Conservation (phyloP, 30 jellyfish, hydroid and myxozoan genomes). For the Morbakka virulenta region DNA sequence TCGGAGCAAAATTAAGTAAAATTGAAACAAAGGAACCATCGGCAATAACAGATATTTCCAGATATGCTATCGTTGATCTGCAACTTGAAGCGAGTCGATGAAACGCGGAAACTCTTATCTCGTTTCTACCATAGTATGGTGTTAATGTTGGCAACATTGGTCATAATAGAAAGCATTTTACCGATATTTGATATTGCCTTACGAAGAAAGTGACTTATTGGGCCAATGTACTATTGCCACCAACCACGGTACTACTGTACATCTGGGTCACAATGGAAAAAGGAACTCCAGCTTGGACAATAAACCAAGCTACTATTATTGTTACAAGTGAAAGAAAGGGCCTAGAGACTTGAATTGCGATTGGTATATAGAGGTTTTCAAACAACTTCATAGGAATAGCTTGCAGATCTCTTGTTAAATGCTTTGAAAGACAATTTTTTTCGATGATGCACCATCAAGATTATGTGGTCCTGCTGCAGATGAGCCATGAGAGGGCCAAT, state of each 20-base stretch:
- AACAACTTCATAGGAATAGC: slow-evolving; percentile 32
- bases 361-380: slow-evolving; percentile 26
- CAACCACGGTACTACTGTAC: slow-evolving; percentile 43
- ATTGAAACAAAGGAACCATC: slow-evolving; percentile 15
- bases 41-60: slow-evolving; percentile 11
- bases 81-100: slow-evolving; percentile 40
- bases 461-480: slow-evolving; percentile 54
- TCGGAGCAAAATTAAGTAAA: not conserved
- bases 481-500: slow-evolving; percentile 35
- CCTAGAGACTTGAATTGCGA: slow-evolving; percentile 27
- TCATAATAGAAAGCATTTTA: slow-evolving; percentile 45
- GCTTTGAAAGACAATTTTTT: slow-evolving; percentile 41
- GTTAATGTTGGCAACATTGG: slow-evolving; percentile 69
- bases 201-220: slow-evolving; percentile 11
- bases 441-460: slow-evolving; percentile 29
- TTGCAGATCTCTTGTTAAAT: slow-evolving; percentile 13
- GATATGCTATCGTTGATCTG: slow-evolving; percentile 16
- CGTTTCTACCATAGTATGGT: slow-evolving; percentile 26
- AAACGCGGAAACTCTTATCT: slow-evolving; percentile 15
- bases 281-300: slow-evolving; percentile 30
- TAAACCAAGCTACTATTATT: slow-evolving; percentile 33
- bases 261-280: slow-evolving; percentile 45
- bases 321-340: slow-evolving; percentile 37
- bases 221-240: slow-evolving; percentile 28
- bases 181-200: slow-evolving; percentile 33